These are phyloP conservation scores for Mionectes olivaceus DNA, from an alignment of 2,797 vertebrate genomes.

Conservation along the genomic window DNA sequence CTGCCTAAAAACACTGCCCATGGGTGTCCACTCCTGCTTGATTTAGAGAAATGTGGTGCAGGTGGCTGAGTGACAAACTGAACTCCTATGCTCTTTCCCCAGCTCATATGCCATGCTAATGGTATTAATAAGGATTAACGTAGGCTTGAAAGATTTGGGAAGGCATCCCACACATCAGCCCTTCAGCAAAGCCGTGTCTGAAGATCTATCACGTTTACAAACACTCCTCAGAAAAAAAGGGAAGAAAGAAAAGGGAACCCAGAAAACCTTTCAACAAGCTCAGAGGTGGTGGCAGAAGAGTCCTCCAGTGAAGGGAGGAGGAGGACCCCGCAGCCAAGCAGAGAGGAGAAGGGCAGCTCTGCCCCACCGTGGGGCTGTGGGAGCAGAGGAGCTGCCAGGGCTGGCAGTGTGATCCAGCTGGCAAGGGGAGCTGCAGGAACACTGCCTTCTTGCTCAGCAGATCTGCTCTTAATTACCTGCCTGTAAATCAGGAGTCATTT, in stretches of 20 bases:
- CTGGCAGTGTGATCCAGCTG: slow-evolving; percentile 30
- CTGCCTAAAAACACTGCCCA: background rate
- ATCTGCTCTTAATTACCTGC: slow-evolving; percentile 59
- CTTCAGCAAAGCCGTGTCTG: slow-evolving; percentile 5
- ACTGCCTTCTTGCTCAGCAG: slow-evolving; percentile 36
- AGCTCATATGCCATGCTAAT: slow-evolving; percentile 25
- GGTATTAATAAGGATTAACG: slow-evolving; percentile 52
- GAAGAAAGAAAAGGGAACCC: background rate
- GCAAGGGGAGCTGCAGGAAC: slow-evolving; percentile 19
- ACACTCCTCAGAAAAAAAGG: background rate
- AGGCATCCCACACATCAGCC: background rate
- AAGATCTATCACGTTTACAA: background rate
- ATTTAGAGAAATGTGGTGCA: background rate
- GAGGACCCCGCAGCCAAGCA: background rate
- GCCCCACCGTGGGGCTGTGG: background rate
- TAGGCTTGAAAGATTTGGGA: slow-evolving; percentile 44
- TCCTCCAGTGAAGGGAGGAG: background rate
- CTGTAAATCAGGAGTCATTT: slow-evolving; percentile 49
- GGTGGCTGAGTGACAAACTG: background rate
- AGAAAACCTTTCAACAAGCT: background rate
- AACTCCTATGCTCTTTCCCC: background rate
- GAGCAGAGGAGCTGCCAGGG: background rate
- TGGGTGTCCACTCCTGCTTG: background rate
- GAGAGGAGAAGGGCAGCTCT: background rate
- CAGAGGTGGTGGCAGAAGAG: background rate